A percentile compares a stretch with the other conserved stretches of the same genome.
phyloP scores from a whole-genome alignment of 2,888 invertebrate genomes.

The Agrotis exclamationis region DNA sequence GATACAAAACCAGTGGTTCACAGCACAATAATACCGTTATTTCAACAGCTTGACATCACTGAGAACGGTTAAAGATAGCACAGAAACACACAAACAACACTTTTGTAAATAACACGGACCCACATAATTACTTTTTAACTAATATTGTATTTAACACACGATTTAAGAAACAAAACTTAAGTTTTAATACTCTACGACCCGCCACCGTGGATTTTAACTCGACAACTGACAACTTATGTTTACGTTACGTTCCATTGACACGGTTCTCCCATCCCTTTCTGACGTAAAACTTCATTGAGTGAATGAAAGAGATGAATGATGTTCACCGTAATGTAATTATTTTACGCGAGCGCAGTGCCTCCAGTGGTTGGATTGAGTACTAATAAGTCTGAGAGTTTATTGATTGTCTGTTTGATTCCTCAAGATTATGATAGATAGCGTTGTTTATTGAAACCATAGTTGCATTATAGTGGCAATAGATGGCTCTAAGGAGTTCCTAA shows the following conservation, averaged over 20 bases:
- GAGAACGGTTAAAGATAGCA: conserved; percentile 59
- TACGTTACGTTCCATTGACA: conserved; percentile 83
- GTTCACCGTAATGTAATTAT: conserved; percentile 67
- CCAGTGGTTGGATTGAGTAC: conserved; percentile 50
- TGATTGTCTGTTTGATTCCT: conserved; percentile 45
- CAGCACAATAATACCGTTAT: conserved; percentile 81
- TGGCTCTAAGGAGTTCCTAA: conserved; percentile 54
- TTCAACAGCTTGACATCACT: conserved; percentile 73
- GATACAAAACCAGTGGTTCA: conserved; percentile 72
- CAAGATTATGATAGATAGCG: conserved; percentile 48
- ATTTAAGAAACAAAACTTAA: conserved; percentile 52
- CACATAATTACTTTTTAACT: conserved; percentile 62
- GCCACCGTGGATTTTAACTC: conserved; percentile 79
- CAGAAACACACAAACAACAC: conserved; percentile 58
- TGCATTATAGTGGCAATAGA: conserved; percentile 52
- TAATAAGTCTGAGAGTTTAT: conserved; percentile 59
- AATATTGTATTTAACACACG: conserved; percentile 50
- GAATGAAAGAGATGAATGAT: conserved; percentile 64
- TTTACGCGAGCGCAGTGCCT: conserved; percentile 55
- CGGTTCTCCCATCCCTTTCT: conserved; percentile 71
- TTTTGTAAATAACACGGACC: conserved; percentile 43
- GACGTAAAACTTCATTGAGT: not conserved
- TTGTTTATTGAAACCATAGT: not conserved
- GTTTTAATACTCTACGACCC: conserved; percentile 64
- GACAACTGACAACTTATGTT: conserved; percentile 84